Evolutionary conservation across 2,888 invertebrate genomes (phyloP).

Genomic region (Orchesella flavescens): DNA sequence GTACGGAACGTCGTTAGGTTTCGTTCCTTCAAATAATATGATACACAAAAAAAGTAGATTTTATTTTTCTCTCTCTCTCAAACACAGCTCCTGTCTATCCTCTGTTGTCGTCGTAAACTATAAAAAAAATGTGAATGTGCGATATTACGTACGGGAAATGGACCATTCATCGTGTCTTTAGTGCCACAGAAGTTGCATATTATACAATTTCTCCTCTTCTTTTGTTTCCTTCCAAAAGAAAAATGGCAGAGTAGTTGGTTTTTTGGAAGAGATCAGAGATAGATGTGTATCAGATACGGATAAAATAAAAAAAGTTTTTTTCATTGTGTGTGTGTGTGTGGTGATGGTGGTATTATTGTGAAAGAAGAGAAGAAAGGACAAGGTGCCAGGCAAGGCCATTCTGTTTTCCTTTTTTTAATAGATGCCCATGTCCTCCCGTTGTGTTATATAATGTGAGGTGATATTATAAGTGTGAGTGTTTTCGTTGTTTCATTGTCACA

Average conservation of each 20-base stretch:
- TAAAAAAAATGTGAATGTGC: conserved; percentile 55
- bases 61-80: background rate
- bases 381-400: conserved; percentile 43
- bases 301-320: background rate
- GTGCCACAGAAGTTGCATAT: conserved; percentile 14
- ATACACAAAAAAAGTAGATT: background rate
- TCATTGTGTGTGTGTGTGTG: background rate
- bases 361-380: conserved; percentile 8
- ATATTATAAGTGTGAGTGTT: conserved; percentile 7
- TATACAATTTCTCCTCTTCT: conserved; percentile 7
- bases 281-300: no score
- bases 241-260: conserved; percentile 41
- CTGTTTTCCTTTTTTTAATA: conserved; percentile 28
- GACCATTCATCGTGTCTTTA: conserved; percentile 59
- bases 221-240: conserved; percentile 51
- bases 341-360: conserved; percentile 8
- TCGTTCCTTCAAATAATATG: background rate
- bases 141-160: conserved; percentile 61
- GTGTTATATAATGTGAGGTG: background rate
- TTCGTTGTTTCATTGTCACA: no score
- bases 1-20: conserved; percentile 46
- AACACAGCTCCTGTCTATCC: background rate
- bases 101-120: conserved; percentile 18
- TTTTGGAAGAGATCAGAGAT: background rate
- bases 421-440: background rate